Evolutionary conservation across 2,797 vertebrate genomes (phyloP).

Genomic region (Rhodeus uyekii): DNA sequence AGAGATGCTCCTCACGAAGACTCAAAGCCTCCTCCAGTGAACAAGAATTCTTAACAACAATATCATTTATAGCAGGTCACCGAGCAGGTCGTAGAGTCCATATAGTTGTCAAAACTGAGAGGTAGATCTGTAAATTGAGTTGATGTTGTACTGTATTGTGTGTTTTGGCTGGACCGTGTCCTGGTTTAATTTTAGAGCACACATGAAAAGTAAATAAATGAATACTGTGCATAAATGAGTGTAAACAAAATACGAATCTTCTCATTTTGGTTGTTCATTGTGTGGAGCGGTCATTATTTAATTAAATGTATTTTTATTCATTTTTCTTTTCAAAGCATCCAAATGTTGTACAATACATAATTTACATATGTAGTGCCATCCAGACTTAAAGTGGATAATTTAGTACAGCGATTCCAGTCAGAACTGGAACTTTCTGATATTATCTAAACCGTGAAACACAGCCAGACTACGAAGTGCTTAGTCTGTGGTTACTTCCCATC

Average conservation of each 20-base stretch:
- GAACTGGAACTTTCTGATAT: not conserved
- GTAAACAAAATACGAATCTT: slow-evolving; percentile 21
- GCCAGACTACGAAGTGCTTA: slow-evolving; percentile 19
- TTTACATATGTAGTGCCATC: not conserved
- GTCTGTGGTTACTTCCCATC: slow-evolving; percentile 18
- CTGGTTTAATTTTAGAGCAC: slow-evolving; percentile 8
- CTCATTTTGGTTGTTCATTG: not conserved
- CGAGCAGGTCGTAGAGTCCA: not conserved
- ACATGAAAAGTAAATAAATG: slow-evolving; percentile 4
- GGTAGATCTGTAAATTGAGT: slow-evolving; percentile 25
- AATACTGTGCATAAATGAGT: not conserved
- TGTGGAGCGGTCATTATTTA: not conserved
- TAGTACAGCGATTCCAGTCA: not conserved
- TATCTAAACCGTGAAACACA: not conserved
- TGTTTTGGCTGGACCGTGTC: not conserved
- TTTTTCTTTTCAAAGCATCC: not conserved
- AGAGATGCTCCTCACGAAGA: slow-evolving; percentile 42
- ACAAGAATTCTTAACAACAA: slow-evolving; percentile 36
- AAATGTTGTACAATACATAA: not conserved
- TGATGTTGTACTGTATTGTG: not conserved
- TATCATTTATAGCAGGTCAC: slow-evolving; percentile 8
- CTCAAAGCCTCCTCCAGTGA: slow-evolving; percentile 37
- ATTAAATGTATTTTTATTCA: slow-evolving; percentile 46
- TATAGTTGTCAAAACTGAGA: not conserved
- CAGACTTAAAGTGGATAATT: not conserved